Base-by-base conservation (phyloP, 2,888 invertebrate genomes). In the Pherbina coryleti region DNA sequence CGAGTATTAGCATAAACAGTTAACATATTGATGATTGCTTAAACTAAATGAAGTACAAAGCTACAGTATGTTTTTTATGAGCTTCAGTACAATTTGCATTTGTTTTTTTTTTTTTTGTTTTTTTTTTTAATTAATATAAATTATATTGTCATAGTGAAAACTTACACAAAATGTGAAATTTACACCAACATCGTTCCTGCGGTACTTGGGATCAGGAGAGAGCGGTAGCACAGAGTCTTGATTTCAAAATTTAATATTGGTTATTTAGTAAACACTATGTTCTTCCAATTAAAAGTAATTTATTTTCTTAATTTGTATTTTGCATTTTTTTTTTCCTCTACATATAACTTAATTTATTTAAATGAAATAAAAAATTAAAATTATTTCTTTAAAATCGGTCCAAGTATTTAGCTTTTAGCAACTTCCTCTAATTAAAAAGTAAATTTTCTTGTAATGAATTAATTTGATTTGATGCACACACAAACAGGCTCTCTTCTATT, bases 151-250 rank as follows among this genome's bases (percentile, higher is more conserved):
- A 28, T 31, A 28, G 5, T n/a, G 22, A 64, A 69, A 49, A 28
- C 51, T 7, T 44, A 28, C 22, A 22, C 19, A 28, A 66, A 51
- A 66, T 25, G 64, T 66, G 49, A 62, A 64, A 53, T 17, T 72
- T 28, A 37, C 55, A 37, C 55, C 67, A 75, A 75, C 75, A 22
- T 44, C 66, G 75, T 75, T 67, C 55, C 55, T 75, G 66, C 55
- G 87, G 88, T 86, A 87, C 88, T 88, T 90, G 89, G 90, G 90
- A 89, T 88, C 88, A 89, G 90, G 89, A 88, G 89, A 89, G 88
- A 89, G 89, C 88, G 85, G 83, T 88, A 89, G 87, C 86, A 88
- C 85, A 86, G 87, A 86, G 87, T 88, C 84, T 84, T 67, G 76
- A 80, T 55, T 77, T 74, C 67, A 71, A 66, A 77, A 70, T 62